Evolutionary conservation across 2,797 vertebrate species (phyloP), one percentile per base, ranked within the genome.

Genomic region (Acrossocheilus fasciatus): DNA sequence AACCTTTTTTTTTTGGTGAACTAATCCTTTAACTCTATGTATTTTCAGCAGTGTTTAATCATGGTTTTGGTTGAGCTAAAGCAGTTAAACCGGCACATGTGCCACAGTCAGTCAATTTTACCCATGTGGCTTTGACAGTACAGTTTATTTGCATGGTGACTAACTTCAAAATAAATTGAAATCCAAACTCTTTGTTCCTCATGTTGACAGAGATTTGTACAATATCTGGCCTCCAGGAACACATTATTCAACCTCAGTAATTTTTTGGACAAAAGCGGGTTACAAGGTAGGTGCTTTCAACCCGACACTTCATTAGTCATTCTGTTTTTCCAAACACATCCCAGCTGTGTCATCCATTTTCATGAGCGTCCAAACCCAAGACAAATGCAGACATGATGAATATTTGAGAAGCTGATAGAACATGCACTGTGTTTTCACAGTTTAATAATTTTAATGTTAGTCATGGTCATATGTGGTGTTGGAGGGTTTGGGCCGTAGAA

Each of bases 201-300:
- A 91, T 84, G 59, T 72, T 88, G 95, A 18, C 90, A 99, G 97
- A 96, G 98, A 91, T 98, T 98, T 95, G 98, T 98, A 95, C 98
- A 99, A 93, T 99, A 99, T 95, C 94, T 98, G 96, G 97, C 97
- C 91, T 99, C 98, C 92, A 97, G 98, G 93, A 99, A 99, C 93
- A 99, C 98, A 0, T 95, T 99, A 93, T 99, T 99, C 96, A 99
- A 98, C 94, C 94, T 99, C 93, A 97, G 97, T 96, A 98, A 96
- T 94, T 99, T 98, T 94, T 95, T 98, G 96, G 98, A 97, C 95
- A 99, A 98, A 96, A 98, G 98, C 94, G 98, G 98, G 90, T 95
- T 99, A 76, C 98, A 99, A 97, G 98, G 98, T 98, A 96, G 93
- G 91, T 87, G 34, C 26, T 73, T 72, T 50, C 57, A 70, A 26